phyloP scores from a whole-genome alignment of 64 coral and sea anemone genomes.

The Anthopleura sola region DNA sequence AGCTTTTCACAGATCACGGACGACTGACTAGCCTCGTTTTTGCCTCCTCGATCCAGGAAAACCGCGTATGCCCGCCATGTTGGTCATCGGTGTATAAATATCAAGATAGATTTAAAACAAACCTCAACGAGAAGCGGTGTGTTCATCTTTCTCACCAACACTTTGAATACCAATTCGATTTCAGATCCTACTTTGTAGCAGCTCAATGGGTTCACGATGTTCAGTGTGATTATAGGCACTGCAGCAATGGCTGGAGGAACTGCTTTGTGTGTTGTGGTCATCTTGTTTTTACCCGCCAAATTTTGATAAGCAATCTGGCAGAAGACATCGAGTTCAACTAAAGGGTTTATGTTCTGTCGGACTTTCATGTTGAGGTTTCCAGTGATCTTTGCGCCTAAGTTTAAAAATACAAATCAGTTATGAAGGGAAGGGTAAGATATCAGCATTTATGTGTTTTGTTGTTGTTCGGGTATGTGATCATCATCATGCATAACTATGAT shows the following conservation, averaged over 20 bases:
- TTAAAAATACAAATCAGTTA: not conserved
- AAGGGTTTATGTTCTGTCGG: conserved; percentile 47
- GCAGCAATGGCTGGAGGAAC: conserved; percentile 54
- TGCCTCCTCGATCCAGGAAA: no score
- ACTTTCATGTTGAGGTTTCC: conserved; percentile 58
- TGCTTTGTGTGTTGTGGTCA: conserved; percentile 45
- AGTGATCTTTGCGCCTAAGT: conserved; percentile 24
- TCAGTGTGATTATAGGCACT: conserved; percentile 70
- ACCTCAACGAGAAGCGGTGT: conserved; percentile 63
- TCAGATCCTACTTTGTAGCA: conserved; percentile 55
- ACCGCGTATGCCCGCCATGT: no score
- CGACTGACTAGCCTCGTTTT: no score
- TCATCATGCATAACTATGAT: no score
- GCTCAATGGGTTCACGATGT: conserved; percentile 34
- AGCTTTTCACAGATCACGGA: no score
- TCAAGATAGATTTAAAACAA: not conserved
- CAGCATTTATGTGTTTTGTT: no score
- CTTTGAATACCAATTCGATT: conserved; percentile 50
- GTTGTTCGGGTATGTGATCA: no score
- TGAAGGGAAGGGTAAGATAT: not conserved
- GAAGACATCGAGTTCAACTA: conserved; percentile 62
- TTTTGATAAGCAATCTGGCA: conserved; percentile 56
- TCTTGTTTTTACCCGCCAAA: conserved; percentile 19
- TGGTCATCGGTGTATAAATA: no score
- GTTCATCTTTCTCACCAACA: conserved; percentile 53